Conservation (phyloP, 2,797 vertebrate species). For the Melanotaenia maccullochi region DNA sequence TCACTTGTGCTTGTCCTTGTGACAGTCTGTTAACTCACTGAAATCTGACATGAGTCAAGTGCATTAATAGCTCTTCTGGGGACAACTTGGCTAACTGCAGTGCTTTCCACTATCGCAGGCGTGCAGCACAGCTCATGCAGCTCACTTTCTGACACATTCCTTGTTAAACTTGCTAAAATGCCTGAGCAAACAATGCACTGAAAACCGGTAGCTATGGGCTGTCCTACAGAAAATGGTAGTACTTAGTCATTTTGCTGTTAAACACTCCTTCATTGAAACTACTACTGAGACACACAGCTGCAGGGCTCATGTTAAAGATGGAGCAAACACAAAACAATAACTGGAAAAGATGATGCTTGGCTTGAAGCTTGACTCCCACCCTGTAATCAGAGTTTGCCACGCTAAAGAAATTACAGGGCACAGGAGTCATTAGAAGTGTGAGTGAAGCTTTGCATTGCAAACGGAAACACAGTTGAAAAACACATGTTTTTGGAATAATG, state of each 20-base stretch:
- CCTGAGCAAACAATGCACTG: constrained; percentile 47
- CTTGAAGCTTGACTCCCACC: constrained; percentile 67
- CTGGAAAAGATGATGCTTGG: constrained; percentile 73
- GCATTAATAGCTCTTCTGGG: constrained; percentile 36
- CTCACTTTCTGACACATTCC: constrained; percentile 24
- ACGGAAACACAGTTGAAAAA: constrained; percentile 76
- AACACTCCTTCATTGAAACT: constrained; percentile 51
- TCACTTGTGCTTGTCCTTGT: constrained; percentile 11
- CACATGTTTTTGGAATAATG: constrained; percentile 71
- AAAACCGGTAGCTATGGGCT: constrained; percentile 44
- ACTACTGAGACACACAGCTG: constrained; percentile 72
- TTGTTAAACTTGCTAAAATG: constrained; percentile 38
- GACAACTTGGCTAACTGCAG: constrained; percentile 23
- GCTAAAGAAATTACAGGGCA: constrained; percentile 83
- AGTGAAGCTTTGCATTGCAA: constrained; percentile 47
- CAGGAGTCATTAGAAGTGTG: constrained; percentile 71
- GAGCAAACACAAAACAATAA: constrained; percentile 75
- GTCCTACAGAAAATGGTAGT: constrained; percentile 20
- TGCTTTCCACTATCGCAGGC: constrained; percentile 18
- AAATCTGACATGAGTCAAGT: constrained; percentile 40
- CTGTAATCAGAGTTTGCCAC: constrained; percentile 82
- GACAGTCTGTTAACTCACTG: constrained; percentile 32
- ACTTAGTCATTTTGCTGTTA: constrained; percentile 65
- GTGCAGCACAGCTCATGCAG: neutral
- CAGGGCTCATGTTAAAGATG: constrained; percentile 56